These are phyloP conservation scores for Sceloporus undulatus DNA, from an alignment of 2,113 vertebrate genomes.

Conservation along the genomic window DNA sequence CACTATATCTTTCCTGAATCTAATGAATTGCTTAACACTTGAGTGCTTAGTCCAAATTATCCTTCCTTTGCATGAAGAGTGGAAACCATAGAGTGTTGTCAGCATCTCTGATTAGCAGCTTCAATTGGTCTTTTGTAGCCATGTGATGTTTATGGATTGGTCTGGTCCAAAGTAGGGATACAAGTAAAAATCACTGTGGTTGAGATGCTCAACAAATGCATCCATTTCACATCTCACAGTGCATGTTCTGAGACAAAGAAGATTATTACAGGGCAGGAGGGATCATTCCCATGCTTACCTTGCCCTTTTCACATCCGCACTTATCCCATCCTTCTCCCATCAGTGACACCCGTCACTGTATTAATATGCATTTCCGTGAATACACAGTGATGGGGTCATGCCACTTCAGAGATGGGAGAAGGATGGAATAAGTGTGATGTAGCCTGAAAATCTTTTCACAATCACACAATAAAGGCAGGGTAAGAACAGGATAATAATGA, in stretches of 20 bases:
- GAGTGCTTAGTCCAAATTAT: conserved; percentile 15
- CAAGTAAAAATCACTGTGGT: neutral
- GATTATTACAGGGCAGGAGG: too few relatives aligned
- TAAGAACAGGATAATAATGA: too few relatives aligned
- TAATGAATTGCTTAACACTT: conserved; percentile 17
- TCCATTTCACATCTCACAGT: neutral
- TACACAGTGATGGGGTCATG: too few relatives aligned
- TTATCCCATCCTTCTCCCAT: too few relatives aligned
- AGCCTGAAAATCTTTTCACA: too few relatives aligned
- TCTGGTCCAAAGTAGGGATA: neutral
- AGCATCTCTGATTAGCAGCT: conserved; percentile 2
- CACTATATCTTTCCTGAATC: neutral
- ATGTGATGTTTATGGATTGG: neutral
- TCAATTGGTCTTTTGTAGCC: neutral
- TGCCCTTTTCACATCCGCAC: too few relatives aligned
- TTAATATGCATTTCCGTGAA: too few relatives aligned
- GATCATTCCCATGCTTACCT: too few relatives aligned
- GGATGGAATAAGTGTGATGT: too few relatives aligned
- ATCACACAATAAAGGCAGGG: too few relatives aligned
- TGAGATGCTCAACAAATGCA: neutral
- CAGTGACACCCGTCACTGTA: too few relatives aligned
- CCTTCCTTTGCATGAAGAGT: neutral
- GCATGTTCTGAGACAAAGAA: neutral
- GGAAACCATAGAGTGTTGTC: neutral
- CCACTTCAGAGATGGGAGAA: too few relatives aligned